Evolutionary conservation across 64 coral and sea anemone genomes (phyloP), one percentile per base, ranked within the genome.

Genomic region (Montipora capricornis): DNA sequence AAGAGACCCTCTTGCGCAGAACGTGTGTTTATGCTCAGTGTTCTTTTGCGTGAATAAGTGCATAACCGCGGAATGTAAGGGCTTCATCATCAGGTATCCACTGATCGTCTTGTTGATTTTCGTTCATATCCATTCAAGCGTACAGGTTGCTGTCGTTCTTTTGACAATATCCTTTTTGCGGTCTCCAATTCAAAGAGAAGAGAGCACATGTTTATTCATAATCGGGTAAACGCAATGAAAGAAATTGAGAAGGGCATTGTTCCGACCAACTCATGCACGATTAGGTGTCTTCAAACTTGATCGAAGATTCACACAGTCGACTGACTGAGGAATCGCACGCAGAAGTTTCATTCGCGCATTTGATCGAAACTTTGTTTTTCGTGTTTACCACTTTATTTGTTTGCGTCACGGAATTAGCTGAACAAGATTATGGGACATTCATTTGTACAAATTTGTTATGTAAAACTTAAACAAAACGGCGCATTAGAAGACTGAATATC

Each of bases 121-220:
- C 8, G 49, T 71, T 20, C 1, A 24, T n/a, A 45, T 0, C 8
- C 82, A 73, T 73, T 86, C 64, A 73, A 86, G 62, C 82, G 61
- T 15, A 48, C 82, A 86, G 64, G 82, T 86, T 71, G 82, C 66
- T 86, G 82, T 86, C 46, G 8, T 1, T 49, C 2, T 73, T 7
- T 17, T 71, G 66, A n/a, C 15, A 20, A 69, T 69, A 4, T 51
- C 46, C 44, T 46, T 17, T 8, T 48, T 47, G 57, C 37, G 37
- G 37, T 44, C 60, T 83, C 12, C 20, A 73, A 73, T 64, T 78
- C 76, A 17, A 86, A 86, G 71, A 51, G 46, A 51, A 13, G 45
- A 13, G 45, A 86, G 15, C 66, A 70, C 82, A 86, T 86, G 82
- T 86, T 86, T 86, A 86, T 86, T 86, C 82, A 86, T 86, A 67